Percentiles rank a stretch among this genome's conserved stretches.
Conservation (phyloP, 2,113 vertebrate species). For the Equus przewalskii region DNA sequence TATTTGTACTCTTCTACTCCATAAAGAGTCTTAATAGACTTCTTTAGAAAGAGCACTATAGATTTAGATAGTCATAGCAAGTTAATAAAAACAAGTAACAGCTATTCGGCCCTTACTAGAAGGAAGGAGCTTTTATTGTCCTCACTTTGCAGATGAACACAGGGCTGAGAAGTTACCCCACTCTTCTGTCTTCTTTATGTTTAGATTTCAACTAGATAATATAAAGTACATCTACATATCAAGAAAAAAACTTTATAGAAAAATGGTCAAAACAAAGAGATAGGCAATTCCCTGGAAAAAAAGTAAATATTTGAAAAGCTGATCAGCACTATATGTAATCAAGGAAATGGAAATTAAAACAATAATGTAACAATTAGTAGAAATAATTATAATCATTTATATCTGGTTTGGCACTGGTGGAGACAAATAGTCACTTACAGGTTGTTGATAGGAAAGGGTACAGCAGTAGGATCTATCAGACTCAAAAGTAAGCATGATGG, state of each 20-base stretch:
- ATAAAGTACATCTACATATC: not conserved
- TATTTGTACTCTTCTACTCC: not conserved
- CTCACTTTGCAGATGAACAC: not conserved
- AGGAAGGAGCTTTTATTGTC: not conserved
- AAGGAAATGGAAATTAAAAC: not conserved
- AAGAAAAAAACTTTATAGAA: not conserved
- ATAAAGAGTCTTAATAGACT: not conserved
- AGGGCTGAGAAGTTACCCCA: not conserved
- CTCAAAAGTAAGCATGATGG: not conserved
- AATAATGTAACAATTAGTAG: not conserved
- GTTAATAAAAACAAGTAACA: not conserved
- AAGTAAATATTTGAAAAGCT: slow-evolving; percentile 13
- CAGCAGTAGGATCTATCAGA: not conserved
- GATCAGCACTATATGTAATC: not conserved
- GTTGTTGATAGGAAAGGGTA: not conserved
- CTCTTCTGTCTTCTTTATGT: not conserved
- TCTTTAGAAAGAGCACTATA: not conserved
- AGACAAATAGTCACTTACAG: not conserved
- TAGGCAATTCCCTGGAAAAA: not conserved
- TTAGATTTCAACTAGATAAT: not conserved
- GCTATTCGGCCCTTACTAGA: not conserved
- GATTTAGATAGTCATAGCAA: not conserved
- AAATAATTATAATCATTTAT: not conserved
- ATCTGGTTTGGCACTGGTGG: not conserved
- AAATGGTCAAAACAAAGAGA: not conserved